A percentile compares a stretch with the other conserved stretches of the same genome.
Evolutionary conservation across 2,797 vertebrate species (phyloP).

Genomic region (Myioborus melanocephalus): DNA sequence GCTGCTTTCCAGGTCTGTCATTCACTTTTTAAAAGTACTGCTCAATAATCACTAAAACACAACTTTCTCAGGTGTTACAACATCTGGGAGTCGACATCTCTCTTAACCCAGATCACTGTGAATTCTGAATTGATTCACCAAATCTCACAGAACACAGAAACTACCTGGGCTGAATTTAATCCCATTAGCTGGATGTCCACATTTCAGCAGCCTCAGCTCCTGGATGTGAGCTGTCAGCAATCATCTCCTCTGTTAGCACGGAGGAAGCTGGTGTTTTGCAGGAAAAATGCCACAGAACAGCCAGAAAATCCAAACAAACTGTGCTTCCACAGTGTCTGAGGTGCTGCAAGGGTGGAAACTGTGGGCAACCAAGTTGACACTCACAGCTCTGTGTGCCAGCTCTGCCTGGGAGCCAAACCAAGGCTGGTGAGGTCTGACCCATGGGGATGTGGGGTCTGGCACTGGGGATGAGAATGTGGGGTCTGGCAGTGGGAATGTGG

Average conservation of each 20-base stretch:
- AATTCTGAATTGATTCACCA: constrained; percentile 23
- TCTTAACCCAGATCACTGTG: constrained; percentile 21
- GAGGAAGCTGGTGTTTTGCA: neutral
- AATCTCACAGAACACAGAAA: neutral
- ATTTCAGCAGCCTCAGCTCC: neutral
- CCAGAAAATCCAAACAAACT: constrained; percentile 9
- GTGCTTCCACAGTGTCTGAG: neutral
- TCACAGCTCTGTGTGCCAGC: neutral
- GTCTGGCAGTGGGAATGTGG: rapidly evolving
- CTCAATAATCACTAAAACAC: constrained; percentile 40
- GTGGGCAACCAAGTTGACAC: neutral
- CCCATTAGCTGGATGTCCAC: neutral
- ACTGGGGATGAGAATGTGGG: neutral
- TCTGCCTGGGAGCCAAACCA: neutral
- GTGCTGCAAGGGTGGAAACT: neutral
- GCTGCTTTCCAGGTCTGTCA: constrained; percentile 65
- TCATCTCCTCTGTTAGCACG: neutral
- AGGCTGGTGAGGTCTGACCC: neutral
- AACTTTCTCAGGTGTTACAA: constrained; percentile 38
- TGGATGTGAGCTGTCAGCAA: neutral
- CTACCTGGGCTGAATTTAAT: constrained; percentile 7
- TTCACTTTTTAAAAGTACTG: constrained; percentile 49
- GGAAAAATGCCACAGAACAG: neutral
- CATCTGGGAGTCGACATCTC: constrained; percentile 39
- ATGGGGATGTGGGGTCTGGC: neutral